Percentiles rank a stretch among this genome's conserved stretches.
Conservation (phyloP, 2,113 vertebrate species). For the Istiophorus platypterus region DNA sequence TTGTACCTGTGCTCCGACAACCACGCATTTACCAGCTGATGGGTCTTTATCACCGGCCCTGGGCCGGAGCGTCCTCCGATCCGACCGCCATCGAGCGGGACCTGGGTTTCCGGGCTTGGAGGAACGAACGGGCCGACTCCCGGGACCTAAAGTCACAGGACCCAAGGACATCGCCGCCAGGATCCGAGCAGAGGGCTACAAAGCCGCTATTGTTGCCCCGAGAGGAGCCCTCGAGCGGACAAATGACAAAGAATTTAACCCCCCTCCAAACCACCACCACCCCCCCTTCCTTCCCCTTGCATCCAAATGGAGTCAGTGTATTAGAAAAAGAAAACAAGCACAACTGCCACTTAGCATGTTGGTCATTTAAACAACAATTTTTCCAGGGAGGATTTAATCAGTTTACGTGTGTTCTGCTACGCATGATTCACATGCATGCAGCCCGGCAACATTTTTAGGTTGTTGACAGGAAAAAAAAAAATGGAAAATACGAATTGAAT, state of each 20-base stretch:
- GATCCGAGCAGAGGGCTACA: conserved; percentile 63
- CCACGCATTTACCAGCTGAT: neutral
- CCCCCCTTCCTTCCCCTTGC: neutral
- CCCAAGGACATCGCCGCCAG: conserved; percentile 72
- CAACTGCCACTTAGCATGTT: neutral
- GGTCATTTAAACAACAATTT: neutral
- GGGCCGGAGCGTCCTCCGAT: conserved; percentile 44
- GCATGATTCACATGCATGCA: no score
- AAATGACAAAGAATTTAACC: conserved; percentile 62
- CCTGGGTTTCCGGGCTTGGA: conserved; percentile 25
- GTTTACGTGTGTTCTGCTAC: no score
- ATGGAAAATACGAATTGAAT: no score
- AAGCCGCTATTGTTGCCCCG: conserved; percentile 68
- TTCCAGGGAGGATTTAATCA: neutral
- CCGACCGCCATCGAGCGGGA: neutral
- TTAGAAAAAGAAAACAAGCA: neutral
- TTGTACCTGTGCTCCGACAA: no score
- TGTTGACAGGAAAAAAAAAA: no score
- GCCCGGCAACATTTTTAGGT: neutral
- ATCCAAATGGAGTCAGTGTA: conserved; percentile 4
- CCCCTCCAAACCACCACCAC: no score
- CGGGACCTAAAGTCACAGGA: conserved; percentile 75
- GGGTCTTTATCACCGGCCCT: neutral
- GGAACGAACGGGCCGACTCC: conserved; percentile 34
- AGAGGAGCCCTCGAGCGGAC: conserved; percentile 60